Percentiles rank a stretch among this genome's conserved stretches.
Evolutionary conservation across 2,888 invertebrate genomes (phyloP).

Genomic region (Metallyticus violacea): DNA sequence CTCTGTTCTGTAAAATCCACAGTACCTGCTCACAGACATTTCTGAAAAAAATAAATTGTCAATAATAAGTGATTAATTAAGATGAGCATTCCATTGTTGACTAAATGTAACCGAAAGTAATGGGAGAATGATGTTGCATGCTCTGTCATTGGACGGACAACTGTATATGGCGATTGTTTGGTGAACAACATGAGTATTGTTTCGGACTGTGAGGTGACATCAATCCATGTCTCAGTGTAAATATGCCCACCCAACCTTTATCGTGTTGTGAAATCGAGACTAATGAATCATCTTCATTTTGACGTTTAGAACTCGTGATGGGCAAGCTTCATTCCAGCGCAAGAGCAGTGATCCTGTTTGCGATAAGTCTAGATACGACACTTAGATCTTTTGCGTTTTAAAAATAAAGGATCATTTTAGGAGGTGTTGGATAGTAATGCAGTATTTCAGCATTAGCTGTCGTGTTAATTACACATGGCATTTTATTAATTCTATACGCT

Average conservation of each 20-base stretch:
- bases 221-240: background rate
- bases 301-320: background rate
- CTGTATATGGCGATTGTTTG: background rate
- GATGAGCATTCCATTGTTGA: too few relatives aligned
- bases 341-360: background rate
- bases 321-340: background rate
- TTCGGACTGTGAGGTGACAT: background rate
- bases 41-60: too few relatives aligned
- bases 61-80: too few relatives aligned
- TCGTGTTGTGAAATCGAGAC: background rate
- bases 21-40: too few relatives aligned
- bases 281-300: conserved; percentile 1
- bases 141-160: background rate
- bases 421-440: background rate
- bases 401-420: too few relatives aligned
- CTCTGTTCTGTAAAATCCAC: too few relatives aligned
- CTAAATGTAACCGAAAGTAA: too few relatives aligned
- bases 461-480: background rate
- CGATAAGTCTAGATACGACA: background rate
- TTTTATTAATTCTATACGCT: background rate
- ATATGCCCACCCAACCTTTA: background rate
- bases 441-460: background rate
- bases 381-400: background rate
- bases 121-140: background rate
- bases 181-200: background rate